These are phyloP conservation scores for Pristionchus maxplancki DNA, from an alignment of 2,888 invertebrate species.

Conservation along the genomic window DNA sequence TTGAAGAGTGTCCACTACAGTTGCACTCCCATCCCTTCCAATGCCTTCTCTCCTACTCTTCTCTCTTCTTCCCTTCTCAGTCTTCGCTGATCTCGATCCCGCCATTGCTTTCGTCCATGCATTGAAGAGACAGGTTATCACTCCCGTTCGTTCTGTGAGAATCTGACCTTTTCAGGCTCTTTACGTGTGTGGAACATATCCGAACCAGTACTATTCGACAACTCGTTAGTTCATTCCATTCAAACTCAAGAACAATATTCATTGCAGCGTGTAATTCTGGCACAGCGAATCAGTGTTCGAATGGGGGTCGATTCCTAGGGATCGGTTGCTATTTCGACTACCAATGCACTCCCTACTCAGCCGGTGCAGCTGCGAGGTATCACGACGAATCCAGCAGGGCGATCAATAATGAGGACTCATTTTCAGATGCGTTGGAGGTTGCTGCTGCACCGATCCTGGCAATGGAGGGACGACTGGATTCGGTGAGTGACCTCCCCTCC, in stretches of 20 bases:
- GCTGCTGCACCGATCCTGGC: conserved; percentile 61
- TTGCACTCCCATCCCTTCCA: background rate
- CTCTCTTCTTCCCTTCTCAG: conserved; percentile 25
- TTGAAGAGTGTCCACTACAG: conserved; percentile 13
- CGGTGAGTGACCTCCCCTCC: background rate
- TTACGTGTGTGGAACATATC: conserved; percentile 59
- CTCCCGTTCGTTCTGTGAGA: background rate
- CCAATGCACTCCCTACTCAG: conserved; percentile 60
- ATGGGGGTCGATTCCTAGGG: conserved; percentile 59
- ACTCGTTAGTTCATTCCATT: conserved; percentile 54
- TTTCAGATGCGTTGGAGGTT: conserved; percentile 57
- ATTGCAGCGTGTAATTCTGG: conserved; percentile 39
- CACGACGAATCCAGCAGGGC: too few relatives aligned
- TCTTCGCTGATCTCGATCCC: conserved; percentile 19
- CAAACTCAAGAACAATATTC: background rate
- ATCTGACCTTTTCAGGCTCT: conserved; percentile 52
- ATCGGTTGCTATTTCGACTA: conserved; percentile 62
- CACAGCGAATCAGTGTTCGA: conserved; percentile 51
- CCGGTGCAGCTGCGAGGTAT: conserved; percentile 40
- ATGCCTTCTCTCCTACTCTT: background rate
- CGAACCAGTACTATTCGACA: conserved; percentile 58
- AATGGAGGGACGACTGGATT: background rate
- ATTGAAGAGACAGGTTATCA: background rate
- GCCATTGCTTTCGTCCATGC: background rate
- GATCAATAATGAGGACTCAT: background rate